Evolutionary conservation across 2,797 vertebrate genomes (phyloP), one percentile per base, ranked within the genome.

Genomic region (Myiotriccus ornatus): DNA sequence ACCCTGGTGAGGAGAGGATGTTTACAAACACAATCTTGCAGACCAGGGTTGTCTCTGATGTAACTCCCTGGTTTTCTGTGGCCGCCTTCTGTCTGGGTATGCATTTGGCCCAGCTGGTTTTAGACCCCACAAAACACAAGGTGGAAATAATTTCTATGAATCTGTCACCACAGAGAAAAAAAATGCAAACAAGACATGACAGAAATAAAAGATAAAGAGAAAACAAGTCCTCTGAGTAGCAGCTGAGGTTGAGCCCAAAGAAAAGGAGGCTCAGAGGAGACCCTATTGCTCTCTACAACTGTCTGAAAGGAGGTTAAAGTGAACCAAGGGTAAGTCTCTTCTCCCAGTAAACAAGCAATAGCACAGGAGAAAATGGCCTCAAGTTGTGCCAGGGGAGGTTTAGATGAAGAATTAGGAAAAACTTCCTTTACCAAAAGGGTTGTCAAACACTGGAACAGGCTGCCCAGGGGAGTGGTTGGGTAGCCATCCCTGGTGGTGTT

Each of bases 1-100:
- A 64, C 92, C 81, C 53, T 80, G 91, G 97, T 68, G 95, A 96
- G 39, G 63, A 73, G 6, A 46, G 37, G 41, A 82, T 89, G 86
- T 77, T 92, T 92, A 94, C 87, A 90, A 28, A 90, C 87, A 82
- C 52, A 47, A 76, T 18, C 41, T n/a, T 30, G 7, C 14, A 7
- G 34, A 41, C 74, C 28, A 11, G 4, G 3, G 12, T 30, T 59
- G 28, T n/a, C 44, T 60, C 80, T 74, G 77, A 46, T 34, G 27
- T 37, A 89, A 89, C 44, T 35, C 49, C 8, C 10, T 4, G 8
- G 14, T 20, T 25, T 79, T 69, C 56, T 41, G 27, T 46, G 49
- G 12, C 34, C 0, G 0, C 30, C 24, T 64, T 60, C 52, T 65
- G 30, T 11, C 19, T 55, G 49, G 9, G 28, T 24, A 47, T 50